Conservation (phyloP, 2,797 vertebrate species). For the Buceros bicornis region DNA sequence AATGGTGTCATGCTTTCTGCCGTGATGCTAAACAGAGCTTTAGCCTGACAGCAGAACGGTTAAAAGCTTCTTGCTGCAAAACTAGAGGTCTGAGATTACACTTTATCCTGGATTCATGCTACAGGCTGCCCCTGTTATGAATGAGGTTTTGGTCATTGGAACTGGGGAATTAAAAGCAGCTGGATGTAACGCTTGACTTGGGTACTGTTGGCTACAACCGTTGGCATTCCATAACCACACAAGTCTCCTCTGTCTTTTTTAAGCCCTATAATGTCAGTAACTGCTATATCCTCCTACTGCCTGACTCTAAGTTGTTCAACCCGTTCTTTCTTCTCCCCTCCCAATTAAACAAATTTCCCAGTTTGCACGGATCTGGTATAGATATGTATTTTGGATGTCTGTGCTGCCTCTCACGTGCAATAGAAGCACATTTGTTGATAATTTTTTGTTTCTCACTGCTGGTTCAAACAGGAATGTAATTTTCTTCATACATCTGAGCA, state of each 20-base stretch:
- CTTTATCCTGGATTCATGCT: neutral
- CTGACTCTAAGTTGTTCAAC: neutral
- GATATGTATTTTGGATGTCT: neutral
- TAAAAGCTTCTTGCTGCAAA: neutral
- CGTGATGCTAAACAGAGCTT: neutral
- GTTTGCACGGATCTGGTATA: neutral
- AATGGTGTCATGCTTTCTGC: neutral
- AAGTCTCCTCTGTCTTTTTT: neutral
- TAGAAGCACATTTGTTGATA: neutral
- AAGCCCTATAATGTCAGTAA: neutral
- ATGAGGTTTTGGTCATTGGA: neutral
- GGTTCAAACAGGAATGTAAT: neutral
- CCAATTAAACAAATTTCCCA: neutral
- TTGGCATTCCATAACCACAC: neutral
- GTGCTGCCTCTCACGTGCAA: neutral
- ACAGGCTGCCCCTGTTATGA: neutral
- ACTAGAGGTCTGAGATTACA: neutral
- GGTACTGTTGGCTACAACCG: neutral
- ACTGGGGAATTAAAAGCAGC: neutral
- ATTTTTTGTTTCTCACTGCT: constrained; percentile 7
- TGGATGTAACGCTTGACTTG: neutral
- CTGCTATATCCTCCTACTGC: neutral
- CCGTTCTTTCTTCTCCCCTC: neutral
- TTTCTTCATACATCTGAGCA: constrained; percentile 22
- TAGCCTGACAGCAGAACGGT: neutral